Conservation (phyloP, 2,797 vertebrate species). For the Pelodytes ibericus region DNA sequence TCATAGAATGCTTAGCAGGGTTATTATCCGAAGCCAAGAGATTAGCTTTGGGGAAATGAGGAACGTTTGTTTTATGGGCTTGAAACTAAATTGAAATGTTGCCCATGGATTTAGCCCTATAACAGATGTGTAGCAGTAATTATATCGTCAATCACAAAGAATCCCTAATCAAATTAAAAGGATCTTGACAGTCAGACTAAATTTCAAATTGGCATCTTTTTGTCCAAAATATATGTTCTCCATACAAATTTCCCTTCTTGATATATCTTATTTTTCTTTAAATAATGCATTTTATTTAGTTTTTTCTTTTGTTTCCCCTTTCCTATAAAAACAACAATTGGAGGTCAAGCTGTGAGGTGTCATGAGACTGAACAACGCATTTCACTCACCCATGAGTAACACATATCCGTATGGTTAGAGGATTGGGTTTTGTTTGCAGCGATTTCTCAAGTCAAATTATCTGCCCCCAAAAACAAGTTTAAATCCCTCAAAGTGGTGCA, state of each 20-base stretch:
- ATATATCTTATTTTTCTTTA: too few relatives aligned
- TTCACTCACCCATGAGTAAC: neutral
- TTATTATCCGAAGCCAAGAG: conserved; percentile 16
- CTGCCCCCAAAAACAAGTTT: too few relatives aligned
- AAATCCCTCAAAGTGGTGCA: too few relatives aligned
- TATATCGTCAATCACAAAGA: neutral
- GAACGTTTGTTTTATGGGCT: conserved; percentile 16
- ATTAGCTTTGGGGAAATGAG: conserved; percentile 10
- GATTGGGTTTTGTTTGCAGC: too few relatives aligned
- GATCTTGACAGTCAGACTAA: neutral
- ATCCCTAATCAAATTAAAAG: conserved; percentile 37
- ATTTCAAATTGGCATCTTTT: conserved; percentile 15
- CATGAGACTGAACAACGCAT: neutral
- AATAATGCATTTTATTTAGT: conserved; percentile 35
- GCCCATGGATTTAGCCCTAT: neutral
- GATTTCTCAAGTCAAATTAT: too few relatives aligned
- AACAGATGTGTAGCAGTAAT: conserved; percentile 36
- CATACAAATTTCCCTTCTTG: neutral
- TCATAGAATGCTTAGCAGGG: conserved; percentile 13
- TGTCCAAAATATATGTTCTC: conserved; percentile 1
- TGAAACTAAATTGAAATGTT: neutral
- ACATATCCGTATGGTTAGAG: too few relatives aligned
- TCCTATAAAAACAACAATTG: neutral
- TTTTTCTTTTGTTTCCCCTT: conserved; percentile 8
- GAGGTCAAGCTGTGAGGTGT: neutral